Evolutionary conservation across 2,113 vertebrate genomes (phyloP), one percentile per base, ranked within the genome.

Genomic region (Oncorhynchus gorbuscha): DNA sequence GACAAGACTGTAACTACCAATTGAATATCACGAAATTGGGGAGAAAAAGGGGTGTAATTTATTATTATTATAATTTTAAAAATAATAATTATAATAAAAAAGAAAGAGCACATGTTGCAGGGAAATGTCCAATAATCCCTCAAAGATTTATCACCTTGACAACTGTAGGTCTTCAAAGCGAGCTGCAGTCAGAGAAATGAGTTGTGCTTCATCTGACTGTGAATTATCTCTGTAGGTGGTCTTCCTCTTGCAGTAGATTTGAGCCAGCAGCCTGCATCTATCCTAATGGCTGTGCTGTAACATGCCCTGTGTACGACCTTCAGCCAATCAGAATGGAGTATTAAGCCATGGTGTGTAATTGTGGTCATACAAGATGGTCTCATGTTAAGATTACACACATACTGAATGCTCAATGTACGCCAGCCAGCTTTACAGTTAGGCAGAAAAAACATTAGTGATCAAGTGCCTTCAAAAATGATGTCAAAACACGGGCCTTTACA

Each of bases 401-500:
- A 12, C 18, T 22, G 26, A 35, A 65, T 24, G 20, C 9, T 65
- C n/a, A 65, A 18, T 28, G 62, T 22, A 65, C 24, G 6, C 39
- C 9, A 12, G 39, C 2, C 9, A 45, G 39, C 9, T 2, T 45
- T 45, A 45, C 9, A 45, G 9, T 9, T 45, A 45, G 39, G 9
- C 39, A 45, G 39, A 45, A 45, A 45, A 45, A 11, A 45, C 9
- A 45, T 45, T 2, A 12, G 39, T 45, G 39, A 45, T 45, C 39
- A 45, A 12, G 9, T 45, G 39, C 39, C 39, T 45, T 45, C 39
- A 45, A 45, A 76, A 72, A 45, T 45, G 39, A 11, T 45, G 39
- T 45, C 39, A 45, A 75, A 72, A 82, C 68, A 70, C 16, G 61
- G 55, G 13, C 84, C 81, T 90, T 86, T 89, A 86, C 90, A 89